Evolutionary conservation across 2,888 invertebrate genomes (phyloP), one percentile per base, ranked within the genome.

Genomic region (Cenopis cana): DNA sequence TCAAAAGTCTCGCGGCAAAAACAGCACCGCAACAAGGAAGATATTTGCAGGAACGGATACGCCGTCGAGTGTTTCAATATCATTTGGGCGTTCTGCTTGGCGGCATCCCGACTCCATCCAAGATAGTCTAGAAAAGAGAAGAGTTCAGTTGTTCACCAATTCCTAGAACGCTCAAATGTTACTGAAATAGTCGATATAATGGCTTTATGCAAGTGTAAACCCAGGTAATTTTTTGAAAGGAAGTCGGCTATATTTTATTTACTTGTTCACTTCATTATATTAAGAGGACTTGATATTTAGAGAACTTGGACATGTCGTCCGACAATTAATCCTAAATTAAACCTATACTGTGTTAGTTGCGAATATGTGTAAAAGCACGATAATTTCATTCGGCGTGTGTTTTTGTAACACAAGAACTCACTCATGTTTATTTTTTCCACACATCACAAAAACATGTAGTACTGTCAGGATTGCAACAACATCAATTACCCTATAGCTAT

Each of bases 1-100:
- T 67, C 68, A 68, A 76, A 76, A 12, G 17, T 24, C 9, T 69
- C 61, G 12, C 46, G 24, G 69, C 78, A 78, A 68, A 76, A 76
- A 24, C 72, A 66, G 64, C 73, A 74, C 18, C 55, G 29, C 59
- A 71, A 65, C 29, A 18, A 67, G 38, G 67, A 54, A 36, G 62
- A 62, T 29, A 56, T 52, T 56, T 66, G 69, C 62, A 56, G 57
- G 70, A 78, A 75, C 50, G 77, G 76, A 64, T 74, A 77, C 36
- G 74, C 76, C 20, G 78, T 77, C 14, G 76, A 72, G 71, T 76
- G 56, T 69, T 67, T 73, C 60, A 78, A 55, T 69, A 78, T 73
- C 14, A 71, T 66, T 56, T 60, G 56, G 50, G 75, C 73, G 69
- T 76, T 75, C 64, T 36, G 57, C 71, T 65, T 60, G n/a, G 64